Base-by-base conservation (phyloP, 2,888 invertebrate species). In the Macaria notata region DNA sequence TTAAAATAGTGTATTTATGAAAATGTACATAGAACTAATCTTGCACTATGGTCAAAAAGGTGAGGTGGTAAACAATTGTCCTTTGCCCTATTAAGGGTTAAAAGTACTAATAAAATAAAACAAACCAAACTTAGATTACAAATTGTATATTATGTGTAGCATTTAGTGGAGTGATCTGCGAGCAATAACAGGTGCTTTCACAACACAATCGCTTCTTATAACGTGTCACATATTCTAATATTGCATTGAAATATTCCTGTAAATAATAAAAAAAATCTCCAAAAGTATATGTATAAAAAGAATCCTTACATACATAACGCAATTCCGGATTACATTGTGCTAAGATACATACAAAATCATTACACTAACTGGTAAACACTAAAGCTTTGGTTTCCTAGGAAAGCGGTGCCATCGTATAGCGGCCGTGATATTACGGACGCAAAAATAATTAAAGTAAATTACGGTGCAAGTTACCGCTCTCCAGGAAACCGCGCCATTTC, bases 121-220 rank as follows among this genome's bases (percentile, higher is more conserved):
- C 33, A 36, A 36, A 19, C 19, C 19, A 19, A 36, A 36, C 7
- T 7, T 36, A 36, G 33, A 36, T 36, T 59, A 59, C 31, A 59
- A 49, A 53, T 52, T 48, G 43, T 51, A 53, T 58, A 49, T 48
- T 52, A 19, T 44, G 55, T 61, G 46, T 51, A 72, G 72, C 72
- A 74, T 68, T 19, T 69, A 76, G 70, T 67, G 53, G 62, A 69
- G 74, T 70, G 66, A 68, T 63, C 76, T 76, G 75, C 78, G 72
- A 66, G 68, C 65, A 62, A 72, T 75, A 81, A 84, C 80, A 71
- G 78, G 79, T 83, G 78, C 71, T 73, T 59, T 66, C 70, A 73
- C 66, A 64, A 61, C 59, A 73, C 61, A 59, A 50, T 68, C 69
- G 71, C 73, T 75, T 72, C 72, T 59, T 56, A 69, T 53, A 56